phyloP scores from a whole-genome alignment of 2,888 invertebrate species.

The Cybosia mesomella region DNA sequence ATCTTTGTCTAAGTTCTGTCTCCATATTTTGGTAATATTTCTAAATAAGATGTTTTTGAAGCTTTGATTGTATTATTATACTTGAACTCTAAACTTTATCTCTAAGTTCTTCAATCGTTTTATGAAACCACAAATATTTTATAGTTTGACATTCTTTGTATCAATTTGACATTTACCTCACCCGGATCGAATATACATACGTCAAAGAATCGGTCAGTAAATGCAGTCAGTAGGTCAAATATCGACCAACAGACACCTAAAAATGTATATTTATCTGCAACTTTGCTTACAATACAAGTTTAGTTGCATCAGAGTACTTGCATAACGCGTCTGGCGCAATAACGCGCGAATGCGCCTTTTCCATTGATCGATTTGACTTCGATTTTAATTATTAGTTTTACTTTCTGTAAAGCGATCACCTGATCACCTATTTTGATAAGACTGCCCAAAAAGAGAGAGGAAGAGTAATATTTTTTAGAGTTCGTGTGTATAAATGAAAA shows the following conservation, averaged over 20 bases:
- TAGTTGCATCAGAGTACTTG: constrained; percentile 70
- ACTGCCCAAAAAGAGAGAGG: too few species aligned
- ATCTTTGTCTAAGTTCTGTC: background rate
- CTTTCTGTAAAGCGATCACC: background rate
- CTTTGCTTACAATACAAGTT: constrained; percentile 61
- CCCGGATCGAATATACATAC: constrained; percentile 39
- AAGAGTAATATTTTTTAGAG: background rate
- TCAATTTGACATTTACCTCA: constrained; percentile 39
- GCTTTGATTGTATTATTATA: background rate
- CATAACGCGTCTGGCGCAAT: constrained; percentile 61
- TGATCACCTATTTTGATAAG: background rate
- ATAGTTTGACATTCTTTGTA: constrained; percentile 14
- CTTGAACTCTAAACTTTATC: background rate
- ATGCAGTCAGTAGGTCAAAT: constrained; percentile 74
- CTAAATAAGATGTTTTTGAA: background rate
- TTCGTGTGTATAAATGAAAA: too few species aligned
- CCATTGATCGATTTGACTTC: constrained; percentile 48
- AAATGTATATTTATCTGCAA: constrained; percentile 66
- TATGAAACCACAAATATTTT: background rate
- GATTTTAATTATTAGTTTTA: constrained; percentile 30
- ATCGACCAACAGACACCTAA: constrained; percentile 63
- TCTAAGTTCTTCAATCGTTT: background rate
- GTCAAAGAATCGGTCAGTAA: constrained; percentile 48
- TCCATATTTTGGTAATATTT: background rate
- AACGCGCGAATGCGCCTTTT: constrained; percentile 53